Conservation (phyloP, 2,888 invertebrate species). For the Sinodicranocentrus sp. region DNA sequence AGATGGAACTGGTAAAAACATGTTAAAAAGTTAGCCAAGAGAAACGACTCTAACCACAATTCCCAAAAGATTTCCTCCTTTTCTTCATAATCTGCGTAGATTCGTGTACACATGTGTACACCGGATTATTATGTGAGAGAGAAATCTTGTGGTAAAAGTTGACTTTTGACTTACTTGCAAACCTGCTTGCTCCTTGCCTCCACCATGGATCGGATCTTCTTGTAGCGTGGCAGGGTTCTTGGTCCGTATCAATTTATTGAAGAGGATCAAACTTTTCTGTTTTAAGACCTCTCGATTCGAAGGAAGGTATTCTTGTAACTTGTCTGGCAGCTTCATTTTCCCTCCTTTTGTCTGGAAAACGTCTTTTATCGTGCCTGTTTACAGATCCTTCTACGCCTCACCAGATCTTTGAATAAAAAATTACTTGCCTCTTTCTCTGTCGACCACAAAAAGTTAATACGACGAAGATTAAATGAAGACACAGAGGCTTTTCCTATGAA, state of each 20-base stretch:
- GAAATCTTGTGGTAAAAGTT: constrained; percentile 7
- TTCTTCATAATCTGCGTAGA: too few relatives aligned
- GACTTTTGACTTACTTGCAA: constrained; percentile 72
- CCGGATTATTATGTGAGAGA: too few relatives aligned
- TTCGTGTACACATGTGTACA: too few relatives aligned
- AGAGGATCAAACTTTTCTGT: constrained; percentile 85
- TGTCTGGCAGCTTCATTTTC: constrained; percentile 70
- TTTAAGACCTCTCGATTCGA: constrained; percentile 81
- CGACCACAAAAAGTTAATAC: background rate
- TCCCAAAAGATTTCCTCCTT: too few relatives aligned
- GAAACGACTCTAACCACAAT: too few relatives aligned
- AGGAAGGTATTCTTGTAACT: constrained; percentile 73
- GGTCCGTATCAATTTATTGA: constrained; percentile 91
- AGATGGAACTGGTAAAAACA: too few relatives aligned
- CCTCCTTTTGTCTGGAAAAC: background rate
- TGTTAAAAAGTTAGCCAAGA: too few relatives aligned
- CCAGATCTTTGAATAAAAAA: background rate
- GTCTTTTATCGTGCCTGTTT: background rate
- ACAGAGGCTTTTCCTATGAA: background rate
- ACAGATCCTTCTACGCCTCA: background rate
- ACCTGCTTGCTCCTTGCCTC: constrained; percentile 57
- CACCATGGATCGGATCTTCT: constrained; percentile 78
- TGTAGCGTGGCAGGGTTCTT: constrained; percentile 88
- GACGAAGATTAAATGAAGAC: background rate
- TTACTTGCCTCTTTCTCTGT: background rate